Conservation (phyloP, 2,888 invertebrate genomes). For the Megaustenia siamemsis region DNA sequence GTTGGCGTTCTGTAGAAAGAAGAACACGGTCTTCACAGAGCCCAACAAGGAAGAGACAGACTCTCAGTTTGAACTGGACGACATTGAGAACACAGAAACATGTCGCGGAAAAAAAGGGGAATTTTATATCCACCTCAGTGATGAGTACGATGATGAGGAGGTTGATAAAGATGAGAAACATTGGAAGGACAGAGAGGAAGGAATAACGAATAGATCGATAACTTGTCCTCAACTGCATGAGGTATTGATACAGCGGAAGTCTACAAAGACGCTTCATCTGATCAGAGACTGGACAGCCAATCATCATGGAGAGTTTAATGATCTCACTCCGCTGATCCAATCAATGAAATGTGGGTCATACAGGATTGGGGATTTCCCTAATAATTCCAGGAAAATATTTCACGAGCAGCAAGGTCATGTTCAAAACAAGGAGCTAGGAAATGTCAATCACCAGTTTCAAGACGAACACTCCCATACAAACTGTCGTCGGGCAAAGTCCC, state of each 20-base stretch:
- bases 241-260: neutral
- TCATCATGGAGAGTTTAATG: neutral
- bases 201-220: constrained; percentile 13
- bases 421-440: constrained; percentile 13
- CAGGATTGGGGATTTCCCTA: neutral
- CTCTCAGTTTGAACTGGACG: constrained; percentile 73
- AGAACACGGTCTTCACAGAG: constrained; percentile 74
- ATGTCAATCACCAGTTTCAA: neutral
- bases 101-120: constrained; percentile 34
- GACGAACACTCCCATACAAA: neutral
- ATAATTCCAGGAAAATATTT: neutral
- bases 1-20: constrained; percentile 76
- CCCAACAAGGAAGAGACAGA: constrained; percentile 67
- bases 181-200: neutral
- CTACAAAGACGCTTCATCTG: neutral
- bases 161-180: neutral
- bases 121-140: constrained; percentile 43
- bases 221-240: constrained; percentile 40
- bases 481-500: neutral
- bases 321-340: constrained; percentile 3
- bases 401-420: neutral
- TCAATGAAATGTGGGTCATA: neutral
- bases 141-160: constrained; percentile 25
- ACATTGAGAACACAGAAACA: constrained; percentile 67
- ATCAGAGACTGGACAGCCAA: neutral